Percentiles rank a stretch among this genome's conserved stretches.
Evolutionary conservation across 2,113 vertebrate genomes (phyloP).

Genomic region (Corydoras maculifer): DNA sequence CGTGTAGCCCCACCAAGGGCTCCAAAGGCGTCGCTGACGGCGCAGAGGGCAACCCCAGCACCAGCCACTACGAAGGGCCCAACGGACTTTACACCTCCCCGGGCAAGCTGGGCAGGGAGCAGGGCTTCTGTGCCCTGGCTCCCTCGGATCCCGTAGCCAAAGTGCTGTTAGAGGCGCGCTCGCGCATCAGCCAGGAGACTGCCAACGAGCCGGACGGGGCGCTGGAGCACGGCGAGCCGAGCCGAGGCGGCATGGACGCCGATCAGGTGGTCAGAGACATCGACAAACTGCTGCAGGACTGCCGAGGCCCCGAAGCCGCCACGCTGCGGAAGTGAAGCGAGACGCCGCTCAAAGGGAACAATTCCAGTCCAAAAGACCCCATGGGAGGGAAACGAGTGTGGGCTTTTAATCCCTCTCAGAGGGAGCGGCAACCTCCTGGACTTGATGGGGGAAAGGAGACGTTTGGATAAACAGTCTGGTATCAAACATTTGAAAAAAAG

Average conservation of each 20-base stretch:
- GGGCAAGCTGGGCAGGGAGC: constrained; percentile 84
- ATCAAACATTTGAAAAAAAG: constrained; percentile 14
- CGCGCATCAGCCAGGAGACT: constrained; percentile 68
- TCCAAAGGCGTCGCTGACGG: constrained; percentile 85
- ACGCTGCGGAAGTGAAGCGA: constrained; percentile 83
- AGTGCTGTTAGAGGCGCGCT: constrained; percentile 82
- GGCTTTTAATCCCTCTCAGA: constrained; percentile 25
- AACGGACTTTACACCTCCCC: constrained; percentile 88
- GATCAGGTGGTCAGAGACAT: constrained; percentile 97
- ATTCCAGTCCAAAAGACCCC: constrained; percentile 20
- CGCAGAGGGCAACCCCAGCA: constrained; percentile 85
- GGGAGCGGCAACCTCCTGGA: constrained; percentile 15
- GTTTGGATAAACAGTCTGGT: background rate
- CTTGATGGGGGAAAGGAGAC: constrained; percentile 11
- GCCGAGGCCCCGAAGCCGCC: constrained; percentile 82
- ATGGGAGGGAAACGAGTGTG: constrained; percentile 2
- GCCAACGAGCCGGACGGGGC: constrained; percentile 75
- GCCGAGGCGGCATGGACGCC: constrained; percentile 83
- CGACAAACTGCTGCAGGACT: constrained; percentile 98
- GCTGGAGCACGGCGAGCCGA: constrained; percentile 78
- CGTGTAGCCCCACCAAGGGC: constrained; percentile 88
- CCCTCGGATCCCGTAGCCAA: constrained; percentile 77
- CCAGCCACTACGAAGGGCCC: constrained; percentile 71
- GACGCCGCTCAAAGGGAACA: constrained; percentile 29
- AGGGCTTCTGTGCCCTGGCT: constrained; percentile 58